Percentiles rank a stretch among this genome's conserved stretches.
phyloP scores from a whole-genome alignment of 2,888 invertebrate genomes.

The Gnatocerus cornutus region DNA sequence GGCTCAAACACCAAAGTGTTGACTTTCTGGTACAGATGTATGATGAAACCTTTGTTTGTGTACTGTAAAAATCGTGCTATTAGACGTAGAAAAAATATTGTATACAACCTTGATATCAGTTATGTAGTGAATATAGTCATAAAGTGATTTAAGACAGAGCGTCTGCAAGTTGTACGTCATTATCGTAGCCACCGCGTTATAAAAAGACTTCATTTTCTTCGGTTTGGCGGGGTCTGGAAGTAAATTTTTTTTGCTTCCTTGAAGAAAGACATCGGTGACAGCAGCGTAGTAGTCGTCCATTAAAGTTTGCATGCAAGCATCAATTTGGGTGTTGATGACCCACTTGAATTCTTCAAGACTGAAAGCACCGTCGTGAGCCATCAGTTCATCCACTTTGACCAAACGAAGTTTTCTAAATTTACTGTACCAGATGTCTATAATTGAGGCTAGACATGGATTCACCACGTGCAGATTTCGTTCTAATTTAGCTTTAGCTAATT shows the following conservation, averaged over 20 bases:
- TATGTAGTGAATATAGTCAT: constrained; percentile 85
- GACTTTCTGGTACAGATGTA: constrained; percentile 76
- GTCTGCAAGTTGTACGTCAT: constrained; percentile 93
- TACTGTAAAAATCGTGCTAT: constrained; percentile 71
- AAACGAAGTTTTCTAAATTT: constrained; percentile 80
- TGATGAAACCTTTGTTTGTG: constrained; percentile 80
- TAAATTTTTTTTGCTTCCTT: constrained; percentile 80
- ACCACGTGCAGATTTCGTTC: constrained; percentile 81
- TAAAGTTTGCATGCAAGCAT: constrained; percentile 79
- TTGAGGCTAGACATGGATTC: constrained; percentile 87
- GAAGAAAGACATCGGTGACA: constrained; percentile 77
- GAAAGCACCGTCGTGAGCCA: constrained; percentile 77
- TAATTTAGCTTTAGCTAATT: constrained; percentile 70
- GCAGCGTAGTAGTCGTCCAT: constrained; percentile 79
- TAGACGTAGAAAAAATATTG: neutral
- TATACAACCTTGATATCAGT: constrained; percentile 80
- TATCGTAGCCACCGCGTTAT: constrained; percentile 87
- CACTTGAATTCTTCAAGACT: constrained; percentile 79
- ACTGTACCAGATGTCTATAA: constrained; percentile 86
- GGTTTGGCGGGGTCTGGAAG: constrained; percentile 80
- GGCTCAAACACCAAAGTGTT: constrained; percentile 83
- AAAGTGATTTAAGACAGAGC: constrained; percentile 85
- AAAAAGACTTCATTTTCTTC: constrained; percentile 83
- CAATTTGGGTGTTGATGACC: constrained; percentile 76
- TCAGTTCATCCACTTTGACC: constrained; percentile 76